Percentiles rank a stretch among this genome's conserved stretches.
phyloP scores from a whole-genome alignment of 1,140 invertebrate genomes.

The Asbolus verrucosus region DNA sequence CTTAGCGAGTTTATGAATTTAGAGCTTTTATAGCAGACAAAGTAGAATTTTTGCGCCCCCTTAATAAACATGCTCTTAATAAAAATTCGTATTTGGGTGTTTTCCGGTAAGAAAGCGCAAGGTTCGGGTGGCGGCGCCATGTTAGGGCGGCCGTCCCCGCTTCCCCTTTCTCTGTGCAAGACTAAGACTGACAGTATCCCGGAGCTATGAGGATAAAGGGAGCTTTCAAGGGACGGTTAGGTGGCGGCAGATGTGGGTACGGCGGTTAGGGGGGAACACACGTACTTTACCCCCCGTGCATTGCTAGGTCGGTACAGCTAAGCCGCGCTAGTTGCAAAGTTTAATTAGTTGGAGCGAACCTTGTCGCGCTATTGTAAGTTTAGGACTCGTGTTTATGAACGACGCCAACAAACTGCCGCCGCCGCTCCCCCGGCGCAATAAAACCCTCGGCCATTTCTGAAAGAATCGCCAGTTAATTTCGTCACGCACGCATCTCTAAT shows the following conservation, averaged over 20 bases:
- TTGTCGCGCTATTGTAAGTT: constrained; percentile 55
- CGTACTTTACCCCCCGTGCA: constrained; percentile 52
- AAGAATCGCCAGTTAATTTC: constrained; percentile 6
- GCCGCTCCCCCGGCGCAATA: constrained; percentile 22
- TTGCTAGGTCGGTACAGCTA: constrained; percentile 54
- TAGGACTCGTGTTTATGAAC: constrained; percentile 47
- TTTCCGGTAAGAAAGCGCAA: no score
- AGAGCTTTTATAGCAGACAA: constrained; percentile 46
- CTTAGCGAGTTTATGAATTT: constrained; percentile 52
- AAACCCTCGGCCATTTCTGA: neutral
- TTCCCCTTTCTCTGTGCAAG: constrained; percentile 22
- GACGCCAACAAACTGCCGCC: constrained; percentile 25
- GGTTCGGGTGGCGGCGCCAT: constrained; percentile 40
- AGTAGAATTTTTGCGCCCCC: constrained; percentile 38
- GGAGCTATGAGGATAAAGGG: constrained; percentile 57
- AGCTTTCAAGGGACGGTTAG: constrained; percentile 39
- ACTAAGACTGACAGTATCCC: constrained; percentile 57
- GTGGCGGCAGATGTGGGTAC: constrained; percentile 38
- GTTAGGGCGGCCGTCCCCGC: constrained; percentile 18
- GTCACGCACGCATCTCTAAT: constrained; percentile 41
- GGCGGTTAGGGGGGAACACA: constrained; percentile 52
- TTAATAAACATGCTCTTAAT: constrained; percentile 43
- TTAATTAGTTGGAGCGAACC: constrained; percentile 59
- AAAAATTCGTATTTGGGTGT: constrained; percentile 31
- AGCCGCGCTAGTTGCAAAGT: constrained; percentile 59